A percentile compares a stretch with the other conserved stretches of the same genome.
These are phyloP conservation scores for Orthosia gracilis DNA, from an alignment of 2,888 invertebrate genomes.

Conservation along the genomic window DNA sequence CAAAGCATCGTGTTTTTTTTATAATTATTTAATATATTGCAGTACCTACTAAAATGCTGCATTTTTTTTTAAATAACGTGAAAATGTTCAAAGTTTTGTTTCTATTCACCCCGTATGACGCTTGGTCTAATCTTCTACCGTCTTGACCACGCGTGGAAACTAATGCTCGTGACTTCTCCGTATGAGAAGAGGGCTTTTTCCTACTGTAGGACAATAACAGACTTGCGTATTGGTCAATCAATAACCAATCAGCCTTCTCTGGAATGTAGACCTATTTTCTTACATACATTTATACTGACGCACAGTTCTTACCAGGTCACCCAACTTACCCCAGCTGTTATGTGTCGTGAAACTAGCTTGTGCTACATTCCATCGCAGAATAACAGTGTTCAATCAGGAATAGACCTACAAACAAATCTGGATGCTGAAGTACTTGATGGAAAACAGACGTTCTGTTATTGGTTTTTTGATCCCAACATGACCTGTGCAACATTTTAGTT, in stretches of 20 bases:
- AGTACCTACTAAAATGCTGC: no score
- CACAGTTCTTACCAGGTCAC: not conserved
- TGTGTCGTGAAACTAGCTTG: slow-evolving; percentile 5
- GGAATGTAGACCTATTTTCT: not conserved
- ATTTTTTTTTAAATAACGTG: no score
- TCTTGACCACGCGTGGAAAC: no score
- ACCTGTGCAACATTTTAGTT: slow-evolving; percentile 23
- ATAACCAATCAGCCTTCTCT: not conserved
- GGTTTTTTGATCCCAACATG: slow-evolving; percentile 22
- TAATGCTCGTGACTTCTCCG: no score
- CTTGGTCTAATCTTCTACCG: no score
- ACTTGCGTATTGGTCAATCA: no score
- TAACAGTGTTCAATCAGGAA: slow-evolving; percentile 24
- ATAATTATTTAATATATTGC: no score
- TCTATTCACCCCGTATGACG: no score
- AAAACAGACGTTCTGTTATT: slow-evolving; percentile 31
- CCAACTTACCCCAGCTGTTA: slow-evolving; percentile 6
- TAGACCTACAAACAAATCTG: slow-evolving; percentile 13
- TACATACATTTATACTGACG: not conserved
- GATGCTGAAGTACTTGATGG: slow-evolving; percentile 20
- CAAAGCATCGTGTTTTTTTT: no score
- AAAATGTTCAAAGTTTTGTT: no score
- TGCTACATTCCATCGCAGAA: slow-evolving; percentile 22
- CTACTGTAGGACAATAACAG: no score
- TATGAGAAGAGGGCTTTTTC: no score